A percentile compares a stretch with the other conserved stretches of the same genome.
phyloP scores from a whole-genome alignment of 2,113 vertebrate genomes.

The Engystomops pustulosus region DNA sequence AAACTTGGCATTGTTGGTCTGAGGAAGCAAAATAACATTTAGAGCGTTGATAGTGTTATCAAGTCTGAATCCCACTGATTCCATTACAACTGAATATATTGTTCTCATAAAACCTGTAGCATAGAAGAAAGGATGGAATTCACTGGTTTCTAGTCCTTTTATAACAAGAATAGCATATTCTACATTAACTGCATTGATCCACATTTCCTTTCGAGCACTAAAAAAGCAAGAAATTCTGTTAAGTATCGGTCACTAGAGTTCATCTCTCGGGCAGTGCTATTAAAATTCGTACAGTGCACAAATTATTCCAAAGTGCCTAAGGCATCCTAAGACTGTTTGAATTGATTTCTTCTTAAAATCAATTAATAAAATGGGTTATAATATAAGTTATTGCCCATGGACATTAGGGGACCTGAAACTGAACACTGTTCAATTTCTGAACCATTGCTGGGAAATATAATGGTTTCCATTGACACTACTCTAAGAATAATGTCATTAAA shows the following conservation, averaged over 20 bases:
- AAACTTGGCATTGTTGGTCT: neutral
- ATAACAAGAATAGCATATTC: slow-evolving; percentile 31
- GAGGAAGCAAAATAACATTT: neutral
- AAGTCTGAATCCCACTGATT: neutral
- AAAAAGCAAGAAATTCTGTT: slow-evolving; percentile 50
- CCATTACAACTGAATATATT: slow-evolving; percentile 12
- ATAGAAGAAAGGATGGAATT: slow-evolving; percentile 3
- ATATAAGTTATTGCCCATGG: slow-evolving; percentile 52
- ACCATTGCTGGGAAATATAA: slow-evolving; percentile 36
- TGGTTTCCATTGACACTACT: slow-evolving; percentile 24
- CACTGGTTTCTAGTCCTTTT: neutral
- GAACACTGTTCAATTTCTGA: slow-evolving; percentile 41
- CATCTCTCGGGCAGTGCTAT: slow-evolving; percentile 53
- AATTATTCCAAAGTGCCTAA: slow-evolving; percentile 54
- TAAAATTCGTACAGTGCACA: slow-evolving; percentile 55
- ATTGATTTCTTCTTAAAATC: slow-evolving; percentile 61
- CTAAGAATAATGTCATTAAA: neutral
- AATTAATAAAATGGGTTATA: slow-evolving; percentile 60
- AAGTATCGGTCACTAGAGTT: slow-evolving; percentile 58
- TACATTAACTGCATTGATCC: slow-evolving; percentile 52
- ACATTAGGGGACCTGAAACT: slow-evolving; percentile 48
- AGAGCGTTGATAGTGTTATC: neutral
- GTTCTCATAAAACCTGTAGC: slow-evolving; percentile 4
- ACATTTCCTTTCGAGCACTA: slow-evolving; percentile 50
- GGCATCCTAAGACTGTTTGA: slow-evolving; percentile 47